phyloP scores from a whole-genome alignment of 1,140 invertebrate species.

The Bombus difficillimus region DNA sequence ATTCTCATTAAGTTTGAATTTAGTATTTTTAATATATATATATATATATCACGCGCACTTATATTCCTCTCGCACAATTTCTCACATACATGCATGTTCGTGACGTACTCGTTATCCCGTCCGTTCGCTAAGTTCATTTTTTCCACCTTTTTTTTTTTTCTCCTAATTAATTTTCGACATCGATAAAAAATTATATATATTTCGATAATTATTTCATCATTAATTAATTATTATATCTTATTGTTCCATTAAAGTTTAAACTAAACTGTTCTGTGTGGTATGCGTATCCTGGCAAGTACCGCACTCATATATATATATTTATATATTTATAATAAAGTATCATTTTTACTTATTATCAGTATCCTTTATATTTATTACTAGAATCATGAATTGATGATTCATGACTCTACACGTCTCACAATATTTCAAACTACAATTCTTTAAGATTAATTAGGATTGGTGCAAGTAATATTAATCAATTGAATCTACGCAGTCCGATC shows the following conservation, averaged over 20 bases:
- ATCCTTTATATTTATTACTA: slow-evolving; percentile 70
- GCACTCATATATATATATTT: slow-evolving; percentile 58
- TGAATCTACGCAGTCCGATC: slow-evolving; percentile 54
- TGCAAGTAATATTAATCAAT: slow-evolving; percentile 66
- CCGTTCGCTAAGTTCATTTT: slow-evolving; percentile 62
- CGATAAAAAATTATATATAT: slow-evolving; percentile 79
- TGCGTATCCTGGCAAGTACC: slow-evolving; percentile 50
- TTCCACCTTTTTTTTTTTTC: slow-evolving; percentile 55
- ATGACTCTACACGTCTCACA: slow-evolving; percentile 58
- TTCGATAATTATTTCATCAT: slow-evolving; percentile 75
- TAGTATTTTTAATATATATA: slow-evolving; percentile 62
- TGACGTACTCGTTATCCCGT: slow-evolving; percentile 38
- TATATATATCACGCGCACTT: slow-evolving; percentile 57
- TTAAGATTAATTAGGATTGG: slow-evolving; percentile 70
- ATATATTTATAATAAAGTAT: slow-evolving; percentile 72
- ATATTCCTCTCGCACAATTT: slow-evolving; percentile 49
- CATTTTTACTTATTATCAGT: slow-evolving; percentile 73
- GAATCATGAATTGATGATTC: slow-evolving; percentile 70
- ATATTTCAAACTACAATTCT: slow-evolving; percentile 73
- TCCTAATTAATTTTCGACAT: slow-evolving; percentile 75
- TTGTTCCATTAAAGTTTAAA: slow-evolving; percentile 74
- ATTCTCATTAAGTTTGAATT: slow-evolving; percentile 72
- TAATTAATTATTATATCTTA: slow-evolving; percentile 71
- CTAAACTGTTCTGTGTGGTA: slow-evolving; percentile 68
- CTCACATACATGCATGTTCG: slow-evolving; percentile 56